Conservation (phyloP, 2,113 vertebrate genomes). For the Aegypius monachus region DNA sequence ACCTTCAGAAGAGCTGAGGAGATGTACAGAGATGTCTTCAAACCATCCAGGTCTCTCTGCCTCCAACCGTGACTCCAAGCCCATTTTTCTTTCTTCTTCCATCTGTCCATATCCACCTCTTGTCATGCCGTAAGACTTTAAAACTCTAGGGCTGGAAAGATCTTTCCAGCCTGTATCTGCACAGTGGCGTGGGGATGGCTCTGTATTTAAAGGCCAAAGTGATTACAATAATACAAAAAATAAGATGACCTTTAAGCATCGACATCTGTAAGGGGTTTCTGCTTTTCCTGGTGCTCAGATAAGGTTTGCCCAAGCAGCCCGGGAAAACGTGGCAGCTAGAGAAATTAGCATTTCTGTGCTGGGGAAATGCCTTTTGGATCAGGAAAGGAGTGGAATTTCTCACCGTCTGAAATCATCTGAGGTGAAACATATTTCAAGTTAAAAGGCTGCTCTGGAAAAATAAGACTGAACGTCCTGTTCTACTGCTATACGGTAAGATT, state of each 20-base stretch:
- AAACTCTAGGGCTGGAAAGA: neutral
- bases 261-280: neutral
- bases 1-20: neutral
- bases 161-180: neutral
- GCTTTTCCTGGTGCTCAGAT: neutral
- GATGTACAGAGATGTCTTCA: neutral
- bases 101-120: neutral
- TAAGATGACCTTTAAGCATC: neutral
- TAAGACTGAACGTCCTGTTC: neutral
- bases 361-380: neutral
- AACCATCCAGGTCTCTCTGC: neutral
- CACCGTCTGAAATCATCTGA: neutral
- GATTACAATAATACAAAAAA: neutral
- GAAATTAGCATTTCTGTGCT: neutral
- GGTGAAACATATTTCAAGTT: neutral
- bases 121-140: neutral
- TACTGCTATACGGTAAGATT: neutral
- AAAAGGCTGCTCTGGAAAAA: neutral
- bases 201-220: neutral
- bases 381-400: neutral
- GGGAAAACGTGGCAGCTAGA: neutral
- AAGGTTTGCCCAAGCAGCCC: neutral
- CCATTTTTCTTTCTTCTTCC: neutral
- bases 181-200: rapidly evolving
- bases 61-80: neutral